Conservation (phyloP, 2,113 vertebrate genomes). For the Nerophis lumbriciformis region DNA sequence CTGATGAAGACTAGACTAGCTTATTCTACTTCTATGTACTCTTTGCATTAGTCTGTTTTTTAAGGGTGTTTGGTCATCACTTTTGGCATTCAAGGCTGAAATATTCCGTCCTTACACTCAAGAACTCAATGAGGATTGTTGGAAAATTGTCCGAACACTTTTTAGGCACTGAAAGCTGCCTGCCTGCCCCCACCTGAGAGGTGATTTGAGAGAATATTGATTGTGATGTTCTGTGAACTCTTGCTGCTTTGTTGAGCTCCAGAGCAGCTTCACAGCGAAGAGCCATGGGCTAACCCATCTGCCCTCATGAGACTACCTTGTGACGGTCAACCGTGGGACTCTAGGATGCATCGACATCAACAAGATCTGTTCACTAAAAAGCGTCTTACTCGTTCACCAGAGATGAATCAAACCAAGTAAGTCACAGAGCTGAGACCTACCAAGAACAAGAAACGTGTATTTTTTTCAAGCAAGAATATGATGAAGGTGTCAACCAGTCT, state of each 20-base stretch:
- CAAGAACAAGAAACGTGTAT: slow-evolving; percentile 13
- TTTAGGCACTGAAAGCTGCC: not conserved
- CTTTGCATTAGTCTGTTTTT: not conserved
- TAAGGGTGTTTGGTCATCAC: not conserved
- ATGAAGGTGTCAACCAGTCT: slow-evolving; percentile 21
- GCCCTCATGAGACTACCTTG: slow-evolving; percentile 8
- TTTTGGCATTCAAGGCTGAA: not conserved
- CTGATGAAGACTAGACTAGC: not conserved
- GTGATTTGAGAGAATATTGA: not conserved
- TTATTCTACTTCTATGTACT: not conserved
- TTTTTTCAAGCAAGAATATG: slow-evolving; percentile 10
- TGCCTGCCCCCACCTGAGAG: not conserved
- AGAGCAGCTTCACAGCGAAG: not conserved
- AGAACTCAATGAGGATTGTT: slow-evolving; percentile 13
- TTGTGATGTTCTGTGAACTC: not conserved
- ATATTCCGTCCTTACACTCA: not conserved
- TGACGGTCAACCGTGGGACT: slow-evolving; percentile 2
- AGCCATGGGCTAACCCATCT: not conserved
- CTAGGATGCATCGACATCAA: slow-evolving; percentile 2
- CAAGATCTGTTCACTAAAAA: slow-evolving; percentile 14
- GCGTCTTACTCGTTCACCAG: slow-evolving; percentile 6
- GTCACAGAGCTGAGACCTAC: slow-evolving; percentile 29
- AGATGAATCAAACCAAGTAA: slow-evolving; percentile 43
- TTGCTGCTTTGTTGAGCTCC: slow-evolving; percentile 4
- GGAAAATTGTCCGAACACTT: slow-evolving; percentile 5